Base-by-base conservation (phyloP, 1,140 invertebrate genomes). In the Drosophila nasuta region DNA sequence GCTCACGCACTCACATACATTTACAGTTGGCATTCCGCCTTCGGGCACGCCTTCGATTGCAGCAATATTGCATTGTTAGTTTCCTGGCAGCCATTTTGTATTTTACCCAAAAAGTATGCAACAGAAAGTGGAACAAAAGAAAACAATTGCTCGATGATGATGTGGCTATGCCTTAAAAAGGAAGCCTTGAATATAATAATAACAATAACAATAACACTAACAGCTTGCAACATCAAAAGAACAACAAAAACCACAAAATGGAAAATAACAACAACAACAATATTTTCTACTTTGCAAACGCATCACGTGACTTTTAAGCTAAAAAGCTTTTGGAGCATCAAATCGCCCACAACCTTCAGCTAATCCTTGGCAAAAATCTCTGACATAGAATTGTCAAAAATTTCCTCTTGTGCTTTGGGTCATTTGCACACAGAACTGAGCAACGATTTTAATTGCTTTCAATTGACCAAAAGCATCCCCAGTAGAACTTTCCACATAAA, bases 401-500 rank as follows among this genome's bases (percentile, higher is more conserved):
- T 51, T 52, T 28, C 4, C 10, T 48, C 13, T 7, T 4, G 6
- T 30, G 17, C 46, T 30, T 60, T 10, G 28, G n/a, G 17, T 46
- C 46, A 48, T 17, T 63, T 51, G 5, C 13, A 8, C 35, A 8
- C 6, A 38, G 35, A 38, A 10, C 35, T 38, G 15, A 15, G 6
- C 15, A 57, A 15, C 5, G 28, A 28, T 78, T 79, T 82, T 79
- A 86, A 86, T 86, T 87, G 79, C 82, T 82, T 87, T 75, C 73
- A 86, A 87, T 86, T 86, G 82, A 87, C 82, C 82, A 66, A 76
- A 82, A 63, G 58, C 54, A 38, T 8, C 33, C 28, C 48, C 33
- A 11, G 15, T 15, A 15, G 76, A 85, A 86, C 79, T 85, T 85
- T 63, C 35, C 57, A 65, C 79, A 85, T 82, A 86, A 87, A 86